Base-by-base conservation (phyloP, 2,888 invertebrate genomes). In the Reticulitermes lucifugus region DNA sequence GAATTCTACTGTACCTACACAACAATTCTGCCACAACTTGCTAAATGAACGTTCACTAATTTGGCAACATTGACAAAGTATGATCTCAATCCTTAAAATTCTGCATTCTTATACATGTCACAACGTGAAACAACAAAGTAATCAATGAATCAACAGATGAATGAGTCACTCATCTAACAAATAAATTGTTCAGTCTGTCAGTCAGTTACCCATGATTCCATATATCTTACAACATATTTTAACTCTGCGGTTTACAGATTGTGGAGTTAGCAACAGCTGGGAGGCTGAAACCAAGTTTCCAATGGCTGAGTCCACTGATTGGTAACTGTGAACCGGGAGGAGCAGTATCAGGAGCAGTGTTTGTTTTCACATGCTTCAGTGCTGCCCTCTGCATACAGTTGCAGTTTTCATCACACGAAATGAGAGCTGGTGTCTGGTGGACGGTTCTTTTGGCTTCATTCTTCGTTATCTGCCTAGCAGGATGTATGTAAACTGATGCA, bases 241-340 rank as follows among this genome's bases (percentile, higher is more conserved):
- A 55, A 55, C 55, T 65, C n/a, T 18, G 12, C 21, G n/a, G 25
- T 80, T 77, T 89, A 18, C 89, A 91, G 89, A 89, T 91, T 81
- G 88, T 91, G 84, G 91, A 91, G 43, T 85, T 88, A 60, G 88
- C 87, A 79, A 91, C 91, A 79, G 91, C 96, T 25, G 97, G 97
- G 25, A 80, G 71, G 55, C 91, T 98, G 55, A 94, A 95, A 85
- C 92, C 95, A 0, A 93, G 94, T 87, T 96, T 96, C 88, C 93
- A 94, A 35, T 96, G 96, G 94, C 89, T 98, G 85, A 95, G 95
- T 86, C 94, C 96, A 0, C 89, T 95, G 12, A 92, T 96, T 2
- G 95, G 96, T 0, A 93, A 94, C n/a, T 94, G 95, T 86, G 94
- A 95, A 59, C 96, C 97, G 0, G 97, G 97, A 0, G 93, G 93